Base-by-base conservation (phyloP, 2,797 vertebrate genomes). In the Scolopax rusticola region DNA sequence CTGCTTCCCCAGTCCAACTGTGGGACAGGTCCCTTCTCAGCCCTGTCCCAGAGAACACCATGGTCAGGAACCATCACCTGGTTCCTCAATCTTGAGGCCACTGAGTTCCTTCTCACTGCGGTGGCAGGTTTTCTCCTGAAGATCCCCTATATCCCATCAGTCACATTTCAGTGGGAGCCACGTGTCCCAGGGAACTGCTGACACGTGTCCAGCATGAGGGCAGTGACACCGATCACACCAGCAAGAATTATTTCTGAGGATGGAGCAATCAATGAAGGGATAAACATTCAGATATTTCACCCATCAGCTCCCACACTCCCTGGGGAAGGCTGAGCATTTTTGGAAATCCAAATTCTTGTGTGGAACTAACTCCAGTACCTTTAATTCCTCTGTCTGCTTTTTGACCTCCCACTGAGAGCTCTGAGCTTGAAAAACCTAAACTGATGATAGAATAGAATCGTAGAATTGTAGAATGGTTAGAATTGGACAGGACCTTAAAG, bases 91-190 rank as follows among this genome's bases (percentile, higher is more conserved):
- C 18, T 63, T 12, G 53, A 61, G 67, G 14, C 45, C 33, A 4
- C 3, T 12, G 2, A 3, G 40, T 38, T 25, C 60, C 76, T 3
- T 2, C 10, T 1, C 10, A 59, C 70, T 51, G 50, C 3, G 3
- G 60, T 8, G 54, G 60, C 43, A 56, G 50, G 76, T 41, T 61
- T 59, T 67, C 11, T 19, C 15, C 69, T 59, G 50, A 24, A 18
- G 11, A 15, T 5, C 59, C 14, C 38, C 41, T 24, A 16, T 1
- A 43, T 70, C 70, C 36, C 57, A 48, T 63, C 21, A 47, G 43
- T 1, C 7, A 3, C 0, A 8, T 2, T 21, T 32, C 15, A 8
- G 1, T 3, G 48, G 71, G 56, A 60, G 27, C 18, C 53, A 8
- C 28, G 8, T 0, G 0, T 27, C 71, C 56, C 53, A 63, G 23